Evolutionary conservation across 2,888 invertebrate species (phyloP).

Genomic region (Prosapia bicincta): DNA sequence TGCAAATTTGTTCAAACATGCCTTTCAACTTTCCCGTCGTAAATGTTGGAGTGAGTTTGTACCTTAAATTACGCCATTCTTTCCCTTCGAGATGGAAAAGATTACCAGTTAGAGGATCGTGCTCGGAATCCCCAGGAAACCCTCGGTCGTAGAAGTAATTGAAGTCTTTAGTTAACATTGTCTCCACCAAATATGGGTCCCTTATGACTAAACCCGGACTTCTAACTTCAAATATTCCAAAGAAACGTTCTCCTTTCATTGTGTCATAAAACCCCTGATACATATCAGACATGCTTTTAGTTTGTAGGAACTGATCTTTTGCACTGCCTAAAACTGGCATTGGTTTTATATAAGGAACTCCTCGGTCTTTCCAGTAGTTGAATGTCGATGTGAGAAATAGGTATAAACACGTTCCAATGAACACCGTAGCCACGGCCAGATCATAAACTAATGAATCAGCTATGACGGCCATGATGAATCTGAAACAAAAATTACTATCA

Average conservation of each 20-base stretch:
- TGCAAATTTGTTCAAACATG: conserved; percentile 43
- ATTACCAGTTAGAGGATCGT: conserved; percentile 32
- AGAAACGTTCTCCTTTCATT: conserved; percentile 4
- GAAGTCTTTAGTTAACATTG: conserved; percentile 36
- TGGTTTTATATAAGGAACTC: conserved; percentile 45
- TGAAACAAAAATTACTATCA: not conserved
- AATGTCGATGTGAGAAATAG: not conserved
- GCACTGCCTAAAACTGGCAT: conserved; percentile 46
- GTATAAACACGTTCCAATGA: not conserved
- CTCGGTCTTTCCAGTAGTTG: conserved; percentile 46
- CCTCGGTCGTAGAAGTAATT: conserved; percentile 33
- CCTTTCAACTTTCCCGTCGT: conserved; percentile 46
- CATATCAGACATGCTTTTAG: not conserved
- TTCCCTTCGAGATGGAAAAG: conserved; percentile 39
- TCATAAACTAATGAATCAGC: not conserved
- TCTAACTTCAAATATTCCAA: conserved; percentile 7
- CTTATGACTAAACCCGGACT: conserved; percentile 16
- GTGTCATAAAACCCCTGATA: conserved; percentile 10
- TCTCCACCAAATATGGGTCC: conserved; percentile 21
- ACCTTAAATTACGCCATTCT: conserved; percentile 45
- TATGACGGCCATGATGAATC: not conserved
- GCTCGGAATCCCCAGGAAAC: conserved; percentile 17
- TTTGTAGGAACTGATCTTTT: conserved; percentile 35
- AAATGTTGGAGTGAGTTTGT: conserved; percentile 46
- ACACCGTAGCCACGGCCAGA: not conserved